Base-by-base conservation (phyloP, 2,888 invertebrate genomes). In the Drosophila testacea region DNA sequence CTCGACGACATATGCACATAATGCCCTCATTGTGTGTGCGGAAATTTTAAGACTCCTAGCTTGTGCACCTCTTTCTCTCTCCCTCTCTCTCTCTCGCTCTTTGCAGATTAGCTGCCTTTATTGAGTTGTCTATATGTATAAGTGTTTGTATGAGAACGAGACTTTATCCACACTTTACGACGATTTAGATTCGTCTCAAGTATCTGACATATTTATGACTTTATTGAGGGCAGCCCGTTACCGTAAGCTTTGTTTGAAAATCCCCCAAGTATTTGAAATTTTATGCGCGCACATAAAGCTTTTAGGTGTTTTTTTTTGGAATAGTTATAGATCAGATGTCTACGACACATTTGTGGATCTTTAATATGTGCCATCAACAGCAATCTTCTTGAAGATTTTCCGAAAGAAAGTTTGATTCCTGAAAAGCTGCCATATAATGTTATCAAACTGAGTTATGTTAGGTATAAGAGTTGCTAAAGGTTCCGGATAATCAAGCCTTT, bases 11-110 rank as follows among this genome's bases (percentile, higher is more conserved):
- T 22, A 22, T 22, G 22, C 22, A 47, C 48, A 54, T 63, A 69
- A 77, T 77, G 60, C 67, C 28, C 42, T 64, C 67, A 79, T 82
- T 81, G 81, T 85, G 74, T 85, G 74, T 71, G 67, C 69, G 64
- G 57, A 69, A 47, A 70, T 68, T 71, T 41, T 7, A 48, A 56
- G 63, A 55, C 46, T 44, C 28, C n/a, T 44, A 46, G 36, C 46
- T 60, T 55, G 57, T 63, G 65, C 65, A 44, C 52, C 41, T 50
- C 27, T 48, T 13, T 9, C 27, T 13, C 36, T 27, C 28, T 39
- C 13, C 28, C 38, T 9, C 9, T 48, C 28, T 39, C 13, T 39
- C 38, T 9, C 9, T 48, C 9, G 13, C 46, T 4, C n/a, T 3
- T 7, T 73, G 54, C 59, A 73, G 81, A 83, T 84, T 73, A 83